Evolutionary conservation across 1,140 invertebrate genomes (phyloP).

Genomic region (Diorhabda sublineata): DNA sequence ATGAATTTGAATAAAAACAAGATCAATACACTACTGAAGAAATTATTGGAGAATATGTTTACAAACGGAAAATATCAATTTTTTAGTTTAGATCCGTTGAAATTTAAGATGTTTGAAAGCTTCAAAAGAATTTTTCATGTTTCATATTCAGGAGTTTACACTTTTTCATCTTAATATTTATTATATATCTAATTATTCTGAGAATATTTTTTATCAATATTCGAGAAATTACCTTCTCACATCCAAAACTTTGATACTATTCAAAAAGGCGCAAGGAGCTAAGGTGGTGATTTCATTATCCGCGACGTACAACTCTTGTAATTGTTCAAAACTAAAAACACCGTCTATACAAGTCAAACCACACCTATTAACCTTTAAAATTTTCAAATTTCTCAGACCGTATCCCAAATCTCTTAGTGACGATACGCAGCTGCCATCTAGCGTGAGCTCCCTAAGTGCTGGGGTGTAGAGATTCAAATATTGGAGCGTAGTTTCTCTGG

Average conservation of each 20-base stretch:
- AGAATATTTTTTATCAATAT: too few relatives aligned
- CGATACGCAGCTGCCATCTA: slow-evolving; percentile 61
- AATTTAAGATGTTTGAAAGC: too few relatives aligned
- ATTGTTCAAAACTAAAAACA: slow-evolving; percentile 51
- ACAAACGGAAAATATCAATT: too few relatives aligned
- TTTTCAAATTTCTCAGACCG: slow-evolving; percentile 54
- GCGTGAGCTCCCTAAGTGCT: slow-evolving; percentile 53
- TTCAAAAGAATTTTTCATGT: too few relatives aligned
- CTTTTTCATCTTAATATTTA: too few relatives aligned
- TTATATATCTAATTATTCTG: too few relatives aligned
- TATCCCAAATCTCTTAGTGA: slow-evolving; percentile 65
- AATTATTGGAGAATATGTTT: too few relatives aligned
- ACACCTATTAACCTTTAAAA: slow-evolving; percentile 62
- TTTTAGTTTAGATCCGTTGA: too few relatives aligned
- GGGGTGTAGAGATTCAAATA: slow-evolving; percentile 58
- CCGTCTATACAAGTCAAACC: slow-evolving; percentile 61
- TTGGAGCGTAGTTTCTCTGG: slow-evolving; percentile 57
- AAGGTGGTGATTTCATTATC: slow-evolving; percentile 59
- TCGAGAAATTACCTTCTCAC: slow-evolving; percentile 47
- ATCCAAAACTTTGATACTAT: slow-evolving; percentile 52
- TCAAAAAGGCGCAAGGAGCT: slow-evolving; percentile 53
- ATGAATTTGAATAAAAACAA: too few relatives aligned
- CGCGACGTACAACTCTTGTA: slow-evolving; percentile 58
- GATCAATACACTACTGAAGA: too few relatives aligned
- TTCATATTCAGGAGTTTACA: too few relatives aligned